phyloP scores from a whole-genome alignment of 2,113 vertebrate genomes.

The Ceyx melanurus region DNA sequence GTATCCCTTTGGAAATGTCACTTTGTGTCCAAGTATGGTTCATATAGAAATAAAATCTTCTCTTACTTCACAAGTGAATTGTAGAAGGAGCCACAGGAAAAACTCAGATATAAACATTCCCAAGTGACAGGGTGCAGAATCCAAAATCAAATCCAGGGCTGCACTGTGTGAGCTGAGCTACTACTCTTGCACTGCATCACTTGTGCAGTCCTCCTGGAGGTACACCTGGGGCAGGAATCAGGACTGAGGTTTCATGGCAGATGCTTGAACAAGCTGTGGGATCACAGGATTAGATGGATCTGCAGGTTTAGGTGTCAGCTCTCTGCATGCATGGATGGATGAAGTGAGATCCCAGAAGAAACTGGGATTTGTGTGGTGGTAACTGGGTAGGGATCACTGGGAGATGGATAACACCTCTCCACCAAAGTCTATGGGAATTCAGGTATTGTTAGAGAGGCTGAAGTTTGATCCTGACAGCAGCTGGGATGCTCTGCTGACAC shows the following conservation, averaged over 20 bases:
- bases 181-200: not conserved
- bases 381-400: not conserved
- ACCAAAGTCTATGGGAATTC: not conserved
- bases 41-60: not conserved
- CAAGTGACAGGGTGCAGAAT: not conserved
- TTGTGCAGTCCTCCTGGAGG: not conserved
- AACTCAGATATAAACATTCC: rapidly evolving
- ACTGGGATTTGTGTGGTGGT: not conserved
- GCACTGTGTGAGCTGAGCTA: not conserved
- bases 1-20: not conserved
- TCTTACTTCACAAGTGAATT: not conserved
- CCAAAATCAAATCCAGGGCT: not conserved
- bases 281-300: rapidly evolving
- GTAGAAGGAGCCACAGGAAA: not conserved
- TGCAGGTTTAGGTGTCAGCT: not conserved
- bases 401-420: not conserved
- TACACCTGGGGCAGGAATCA: not conserved
- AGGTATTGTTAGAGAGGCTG: not conserved
- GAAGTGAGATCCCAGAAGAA: not conserved
- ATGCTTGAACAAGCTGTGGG: not conserved
- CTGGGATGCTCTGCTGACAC: not conserved
- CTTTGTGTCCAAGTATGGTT: not conserved
- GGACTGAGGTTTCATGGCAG: not conserved
- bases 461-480: not conserved
- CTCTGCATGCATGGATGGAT: not conserved